Percentiles rank a stretch among this genome's conserved stretches.
phyloP scores from a whole-genome alignment of 30 jellyfish, hydroid and myxozoan species.

The Hydra vulgaris region DNA sequence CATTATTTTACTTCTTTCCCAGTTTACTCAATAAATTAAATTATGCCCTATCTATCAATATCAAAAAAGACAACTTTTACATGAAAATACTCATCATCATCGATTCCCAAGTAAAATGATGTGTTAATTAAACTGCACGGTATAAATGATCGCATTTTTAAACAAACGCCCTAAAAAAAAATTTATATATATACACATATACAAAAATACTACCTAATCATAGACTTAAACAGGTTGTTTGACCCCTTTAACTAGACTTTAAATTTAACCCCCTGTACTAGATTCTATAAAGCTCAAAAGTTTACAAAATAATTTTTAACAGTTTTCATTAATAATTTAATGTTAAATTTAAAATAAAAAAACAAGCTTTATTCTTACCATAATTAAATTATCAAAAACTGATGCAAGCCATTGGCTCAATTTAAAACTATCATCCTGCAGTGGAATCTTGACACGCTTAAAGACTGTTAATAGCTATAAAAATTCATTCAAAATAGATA shows the following conservation, averaged over 20 bases:
- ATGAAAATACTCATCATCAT: constrained; percentile 82
- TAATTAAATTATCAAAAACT: constrained; percentile 46
- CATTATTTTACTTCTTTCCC: too few species aligned
- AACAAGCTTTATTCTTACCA: constrained; percentile 20
- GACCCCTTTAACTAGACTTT: too few species aligned
- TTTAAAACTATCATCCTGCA: constrained; percentile 50
- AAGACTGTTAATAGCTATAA: constrained; percentile 56
- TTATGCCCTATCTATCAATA: too few species aligned
- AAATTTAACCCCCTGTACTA: too few species aligned
- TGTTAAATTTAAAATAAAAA: too few species aligned
- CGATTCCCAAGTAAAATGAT: constrained; percentile 48
- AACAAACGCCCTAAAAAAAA: constrained; percentile 44
- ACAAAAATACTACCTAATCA: background rate
- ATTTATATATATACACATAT: too few species aligned
- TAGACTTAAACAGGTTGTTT: background rate
- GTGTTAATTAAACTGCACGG: constrained; percentile 58
- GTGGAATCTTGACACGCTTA: constrained; percentile 48
- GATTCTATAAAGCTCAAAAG: too few species aligned
- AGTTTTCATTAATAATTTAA: too few species aligned
- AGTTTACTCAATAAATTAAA: too few species aligned
- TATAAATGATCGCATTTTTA: constrained; percentile 42
- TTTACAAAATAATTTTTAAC: too few species aligned
- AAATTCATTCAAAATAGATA: background rate
- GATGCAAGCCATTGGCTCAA: constrained; percentile 29
- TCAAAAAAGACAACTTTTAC: too few species aligned